Evolutionary conservation across 2,113 vertebrate genomes (phyloP), one percentile per base, ranked within the genome.

Genomic region (Dryoscopus gambensis): DNA sequence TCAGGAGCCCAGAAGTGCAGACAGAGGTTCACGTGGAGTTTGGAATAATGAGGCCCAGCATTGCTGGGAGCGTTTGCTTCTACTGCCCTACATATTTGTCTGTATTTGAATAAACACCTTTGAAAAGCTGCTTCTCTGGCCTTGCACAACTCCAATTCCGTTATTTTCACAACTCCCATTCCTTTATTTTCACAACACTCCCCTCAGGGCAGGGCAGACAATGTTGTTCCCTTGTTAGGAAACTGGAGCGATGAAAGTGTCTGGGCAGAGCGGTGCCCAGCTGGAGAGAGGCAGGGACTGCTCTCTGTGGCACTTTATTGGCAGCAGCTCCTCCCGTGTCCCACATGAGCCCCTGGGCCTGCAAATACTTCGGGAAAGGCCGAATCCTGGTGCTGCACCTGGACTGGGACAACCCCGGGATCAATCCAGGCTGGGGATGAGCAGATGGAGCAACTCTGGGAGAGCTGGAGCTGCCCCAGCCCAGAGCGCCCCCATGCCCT

Each of bases 91-190:
- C 59, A 81, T 60, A 71, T 83, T 95, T 93, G 73, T 89, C 84
- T 78, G 60, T 22, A 93, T 95, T 91, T 68, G 87, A 94, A 95
- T 74, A 97, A 96, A 95, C 91, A 96, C 93, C 89, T 96, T 87
- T 65, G 93, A 96, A 94, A 95, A 95, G 84, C 84, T 95, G 91
- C 9, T 59, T 2, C 65, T 84, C 87, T 28, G 31, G 57, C 57
- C 95, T 96, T 95, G 87, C 93, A 94, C 91, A 96, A 96, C 73
- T 77, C 39, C 46, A 19, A 77, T 88, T 56, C 82, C 84, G 90
- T 88, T 84, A 76, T 95, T 96, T 97, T 77, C 94, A 60, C 90
- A 50, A 60, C 56, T 84, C 23, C 55, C 21, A 63, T 25, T 13
- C 39, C 81, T 94, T 89, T 84, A 89, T 96, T 96, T 96, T 89